phyloP scores from a whole-genome alignment of 2,113 vertebrate species.

The Pimephales promelas region DNA sequence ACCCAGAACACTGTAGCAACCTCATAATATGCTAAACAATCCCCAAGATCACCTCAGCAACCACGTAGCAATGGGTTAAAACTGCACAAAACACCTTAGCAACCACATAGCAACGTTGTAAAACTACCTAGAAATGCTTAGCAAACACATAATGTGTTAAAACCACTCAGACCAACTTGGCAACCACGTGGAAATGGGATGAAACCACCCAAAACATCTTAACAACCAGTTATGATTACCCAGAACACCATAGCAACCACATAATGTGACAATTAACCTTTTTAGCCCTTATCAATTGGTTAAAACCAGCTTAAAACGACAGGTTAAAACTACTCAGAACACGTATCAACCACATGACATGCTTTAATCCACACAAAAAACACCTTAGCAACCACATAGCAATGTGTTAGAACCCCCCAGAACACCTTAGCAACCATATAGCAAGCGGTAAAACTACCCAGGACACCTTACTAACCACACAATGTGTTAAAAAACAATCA shows the following conservation, averaged over 20 bases:
- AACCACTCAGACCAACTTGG: neutral
- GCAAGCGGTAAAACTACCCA: neutral
- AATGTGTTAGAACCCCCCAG: neutral
- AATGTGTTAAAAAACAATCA: neutral
- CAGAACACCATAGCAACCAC: neutral
- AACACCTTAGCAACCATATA: neutral
- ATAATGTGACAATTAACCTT: too few species aligned
- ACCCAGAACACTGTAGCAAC: neutral
- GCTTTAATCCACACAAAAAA: neutral
- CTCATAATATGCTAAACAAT: neutral
- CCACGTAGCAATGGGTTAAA: neutral
- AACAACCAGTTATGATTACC: neutral
- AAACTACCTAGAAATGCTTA: neutral
- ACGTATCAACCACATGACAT: neutral
- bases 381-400: neutral
- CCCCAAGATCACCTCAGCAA: neutral
- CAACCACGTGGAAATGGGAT: neutral
- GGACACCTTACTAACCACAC: neutral
- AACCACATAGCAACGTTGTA: neutral
- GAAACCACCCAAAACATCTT: neutral
- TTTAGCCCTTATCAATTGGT: neutral
- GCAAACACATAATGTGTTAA: neutral
- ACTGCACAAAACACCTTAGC: neutral
- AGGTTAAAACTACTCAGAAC: neutral
- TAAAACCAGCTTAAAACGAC: neutral